Conservation (phyloP, 2,888 invertebrate species). For the Deilephila elpenor region DNA sequence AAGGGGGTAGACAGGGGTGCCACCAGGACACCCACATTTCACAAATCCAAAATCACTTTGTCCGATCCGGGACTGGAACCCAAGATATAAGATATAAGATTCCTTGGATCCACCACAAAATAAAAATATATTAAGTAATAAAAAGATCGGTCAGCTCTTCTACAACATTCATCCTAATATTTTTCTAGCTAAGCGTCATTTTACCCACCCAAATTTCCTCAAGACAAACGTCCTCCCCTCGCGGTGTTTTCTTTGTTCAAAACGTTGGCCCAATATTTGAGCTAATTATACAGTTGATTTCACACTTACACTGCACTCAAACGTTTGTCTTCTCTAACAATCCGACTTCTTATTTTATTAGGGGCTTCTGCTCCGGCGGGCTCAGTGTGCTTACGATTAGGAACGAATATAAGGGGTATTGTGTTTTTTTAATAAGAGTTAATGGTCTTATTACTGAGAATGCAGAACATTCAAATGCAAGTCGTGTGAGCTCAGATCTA, state of each 20-base stretch:
- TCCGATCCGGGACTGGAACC: too few species aligned
- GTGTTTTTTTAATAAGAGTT: too few species aligned
- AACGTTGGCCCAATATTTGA: constrained; percentile 56
- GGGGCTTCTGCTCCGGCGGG: background rate
- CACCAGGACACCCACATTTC: too few species aligned
- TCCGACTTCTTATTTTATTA: constrained; percentile 43
- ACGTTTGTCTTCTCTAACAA: constrained; percentile 63
- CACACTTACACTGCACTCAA: constrained; percentile 61
- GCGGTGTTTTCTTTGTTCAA: constrained; percentile 54
- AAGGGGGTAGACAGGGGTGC: too few species aligned
- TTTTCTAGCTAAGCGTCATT: constrained; percentile 43
- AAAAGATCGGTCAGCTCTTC: too few species aligned
- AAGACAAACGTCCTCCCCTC: constrained; percentile 47
- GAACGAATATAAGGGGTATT: background rate
- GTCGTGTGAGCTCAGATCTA: too few species aligned
- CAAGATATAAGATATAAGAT: too few species aligned
- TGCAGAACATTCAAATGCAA: too few species aligned
- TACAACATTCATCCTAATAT: too few species aligned
- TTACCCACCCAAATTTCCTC: constrained; percentile 55
- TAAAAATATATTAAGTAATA: too few species aligned
- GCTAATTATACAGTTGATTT: constrained; percentile 69
- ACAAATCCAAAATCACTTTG: too few species aligned
- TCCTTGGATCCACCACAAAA: too few species aligned
- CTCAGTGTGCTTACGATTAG: background rate
- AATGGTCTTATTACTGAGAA: background rate